Evolutionary conservation across 1,140 invertebrate species (phyloP).

Genomic region (Pseudomyrmex dendroicus): DNA sequence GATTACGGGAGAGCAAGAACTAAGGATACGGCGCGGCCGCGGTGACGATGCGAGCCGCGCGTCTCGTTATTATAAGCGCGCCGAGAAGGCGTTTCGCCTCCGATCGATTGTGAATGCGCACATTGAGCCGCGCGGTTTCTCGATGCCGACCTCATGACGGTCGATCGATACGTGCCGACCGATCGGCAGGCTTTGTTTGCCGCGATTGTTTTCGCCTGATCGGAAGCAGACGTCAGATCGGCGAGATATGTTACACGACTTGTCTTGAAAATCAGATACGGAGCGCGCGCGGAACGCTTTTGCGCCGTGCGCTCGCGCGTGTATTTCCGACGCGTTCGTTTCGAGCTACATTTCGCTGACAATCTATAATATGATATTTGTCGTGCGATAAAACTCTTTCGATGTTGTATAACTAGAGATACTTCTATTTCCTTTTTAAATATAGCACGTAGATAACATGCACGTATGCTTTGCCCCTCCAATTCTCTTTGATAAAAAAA

Average conservation of each 20-base stretch:
- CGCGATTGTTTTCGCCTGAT: slow-evolving; percentile 55
- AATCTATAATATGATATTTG: slow-evolving; percentile 3
- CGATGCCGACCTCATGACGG: slow-evolving; percentile 22
- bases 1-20: neutral
- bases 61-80: slow-evolving; percentile 42
- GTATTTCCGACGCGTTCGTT: neutral
- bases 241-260: slow-evolving; percentile 9
- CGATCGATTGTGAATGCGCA: slow-evolving; percentile 60
- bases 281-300: neutral
- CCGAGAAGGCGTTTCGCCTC: slow-evolving; percentile 35
- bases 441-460: neutral
- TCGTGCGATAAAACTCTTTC: neutral
- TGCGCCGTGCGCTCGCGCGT: neutral
- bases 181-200: slow-evolving; percentile 30
- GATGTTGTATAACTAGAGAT: neutral
- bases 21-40: neutral
- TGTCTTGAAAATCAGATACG: slow-evolving; percentile 39
- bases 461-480: too few relatives aligned
- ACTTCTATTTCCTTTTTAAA: neutral
- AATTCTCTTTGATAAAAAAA: too few relatives aligned
- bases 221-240: slow-evolving; percentile 52
- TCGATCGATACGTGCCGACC: slow-evolving; percentile 23
- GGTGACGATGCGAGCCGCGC: slow-evolving; percentile 34
- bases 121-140: neutral
- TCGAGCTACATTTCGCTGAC: neutral